Base-by-base conservation (phyloP, 2,888 invertebrate species). In the Catonia carolina region DNA sequence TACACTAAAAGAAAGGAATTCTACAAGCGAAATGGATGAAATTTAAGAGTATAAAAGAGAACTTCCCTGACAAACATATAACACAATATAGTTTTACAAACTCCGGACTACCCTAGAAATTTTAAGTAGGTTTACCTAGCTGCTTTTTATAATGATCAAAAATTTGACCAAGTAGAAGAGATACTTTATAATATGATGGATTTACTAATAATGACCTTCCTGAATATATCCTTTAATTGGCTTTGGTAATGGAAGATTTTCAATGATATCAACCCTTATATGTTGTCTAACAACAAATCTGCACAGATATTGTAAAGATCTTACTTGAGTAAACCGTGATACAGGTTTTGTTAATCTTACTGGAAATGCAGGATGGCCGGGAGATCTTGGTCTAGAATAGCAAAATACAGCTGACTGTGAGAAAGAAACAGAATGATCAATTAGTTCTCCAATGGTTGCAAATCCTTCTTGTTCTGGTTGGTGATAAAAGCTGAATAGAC, bases 321-420 rank as follows among this genome's bases (percentile, higher is more conserved):
- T 78, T 60, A 84, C 80, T 71, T 84, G 81, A 22, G 80, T 82
- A 67, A 86, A 86, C 55, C 88, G 77, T 54, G 86, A 87, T 27
- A 89, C 77, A 6, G 88, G 88, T 68, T 83, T 82, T 20, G 83
- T 83, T 27, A 89, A 73, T 58, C 86, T 77, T 20, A 89, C 86
- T 5, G 86, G 85, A 72, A 83, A 84, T 57, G 83, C 81, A 10
- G 84, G 84, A 62, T 81, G 78, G 64, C 82, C 78, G 37, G 82
- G 82, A 61, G 80, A 79, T 56, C 80, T 75, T 20, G 82, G 81
- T 64, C 81, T 77, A 1, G 85, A 85, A 68, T 85, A 87, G 70
- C 86, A 86, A 67, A 84, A 83, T 49, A 86, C 81, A 39, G 83
- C 81, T 47, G 81, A 79, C 64, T 82, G 80, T 52, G 86, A 86